Conservation (phyloP, 2,888 invertebrate genomes). For the Cephus runcator region DNA sequence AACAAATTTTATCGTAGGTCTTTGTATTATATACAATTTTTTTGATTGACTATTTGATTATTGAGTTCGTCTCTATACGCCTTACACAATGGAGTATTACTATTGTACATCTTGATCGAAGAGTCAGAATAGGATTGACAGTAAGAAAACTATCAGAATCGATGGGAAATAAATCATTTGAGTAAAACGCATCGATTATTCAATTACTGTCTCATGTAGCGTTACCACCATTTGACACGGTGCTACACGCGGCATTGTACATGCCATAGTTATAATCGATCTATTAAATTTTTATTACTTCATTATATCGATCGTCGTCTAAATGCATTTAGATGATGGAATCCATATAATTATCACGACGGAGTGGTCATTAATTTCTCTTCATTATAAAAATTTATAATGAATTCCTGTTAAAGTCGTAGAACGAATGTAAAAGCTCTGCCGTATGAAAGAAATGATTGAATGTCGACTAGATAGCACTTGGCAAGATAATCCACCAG, state of each 20-base stretch:
- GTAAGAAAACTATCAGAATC: background rate
- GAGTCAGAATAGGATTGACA: background rate
- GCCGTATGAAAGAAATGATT: background rate
- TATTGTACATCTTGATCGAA: background rate
- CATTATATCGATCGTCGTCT: background rate
- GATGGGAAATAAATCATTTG: background rate
- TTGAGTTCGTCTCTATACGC: constrained; percentile 2
- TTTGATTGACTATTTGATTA: constrained; percentile 37
- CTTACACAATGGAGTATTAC: background rate
- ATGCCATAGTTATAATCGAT: background rate
- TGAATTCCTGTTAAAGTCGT: background rate
- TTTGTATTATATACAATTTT: constrained; percentile 11
- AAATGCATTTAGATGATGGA: background rate
- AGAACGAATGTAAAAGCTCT: background rate
- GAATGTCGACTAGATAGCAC: background rate
- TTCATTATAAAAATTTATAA: background rate
- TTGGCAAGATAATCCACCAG: background rate
- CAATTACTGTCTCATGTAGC: background rate
- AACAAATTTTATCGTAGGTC: background rate
- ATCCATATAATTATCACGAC: background rate
- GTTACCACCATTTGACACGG: background rate
- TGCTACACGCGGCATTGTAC: background rate
- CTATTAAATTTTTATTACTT: background rate
- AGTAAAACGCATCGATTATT: background rate
- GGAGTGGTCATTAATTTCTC: background rate